Evolutionary conservation across 1,140 invertebrate species (phyloP).

Genomic region (Ceratoteleas bidentatus): DNA sequence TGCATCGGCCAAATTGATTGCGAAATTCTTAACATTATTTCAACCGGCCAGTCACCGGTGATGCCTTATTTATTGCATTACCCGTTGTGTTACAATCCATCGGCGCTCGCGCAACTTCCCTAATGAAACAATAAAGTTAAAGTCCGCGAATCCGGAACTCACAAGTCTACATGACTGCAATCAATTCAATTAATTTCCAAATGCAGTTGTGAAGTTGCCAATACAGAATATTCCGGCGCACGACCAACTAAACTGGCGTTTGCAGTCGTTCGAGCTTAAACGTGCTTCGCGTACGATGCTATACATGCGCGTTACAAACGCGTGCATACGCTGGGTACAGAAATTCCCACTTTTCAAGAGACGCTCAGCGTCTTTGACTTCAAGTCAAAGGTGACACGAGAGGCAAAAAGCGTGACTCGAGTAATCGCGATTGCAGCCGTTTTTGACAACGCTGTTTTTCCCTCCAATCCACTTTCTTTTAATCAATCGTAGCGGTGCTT

Average conservation of each 20-base stretch:
- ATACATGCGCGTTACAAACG: conserved; percentile 23
- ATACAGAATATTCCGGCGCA: conserved; percentile 13
- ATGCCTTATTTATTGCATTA: too few relatives aligned
- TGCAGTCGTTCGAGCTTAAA: conserved; percentile 22
- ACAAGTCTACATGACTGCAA: neutral
- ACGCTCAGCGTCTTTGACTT: conserved; percentile 27
- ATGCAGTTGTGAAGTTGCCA: neutral
- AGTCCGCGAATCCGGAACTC: neutral
- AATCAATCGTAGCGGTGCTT: neutral
- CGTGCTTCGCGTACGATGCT: conserved; percentile 5
- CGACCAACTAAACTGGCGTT: conserved; percentile 26
- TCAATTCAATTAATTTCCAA: conserved; percentile 3
- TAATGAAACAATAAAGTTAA: neutral
- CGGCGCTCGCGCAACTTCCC: neutral
- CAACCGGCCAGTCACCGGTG: too few relatives aligned
- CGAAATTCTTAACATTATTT: too few relatives aligned
- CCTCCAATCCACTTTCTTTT: neutral
- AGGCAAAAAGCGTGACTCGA: conserved; percentile 1
- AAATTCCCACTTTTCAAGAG: conserved; percentile 21
- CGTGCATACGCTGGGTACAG: conserved; percentile 24
- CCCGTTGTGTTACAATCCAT: too few relatives aligned
- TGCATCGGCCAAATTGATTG: too few relatives aligned
- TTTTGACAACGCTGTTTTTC: neutral
- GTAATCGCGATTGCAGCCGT: conserved; percentile 9
- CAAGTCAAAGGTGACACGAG: conserved; percentile 18